Conservation (phyloP, 2,888 invertebrate species). For the Luperina nickerlii region DNA sequence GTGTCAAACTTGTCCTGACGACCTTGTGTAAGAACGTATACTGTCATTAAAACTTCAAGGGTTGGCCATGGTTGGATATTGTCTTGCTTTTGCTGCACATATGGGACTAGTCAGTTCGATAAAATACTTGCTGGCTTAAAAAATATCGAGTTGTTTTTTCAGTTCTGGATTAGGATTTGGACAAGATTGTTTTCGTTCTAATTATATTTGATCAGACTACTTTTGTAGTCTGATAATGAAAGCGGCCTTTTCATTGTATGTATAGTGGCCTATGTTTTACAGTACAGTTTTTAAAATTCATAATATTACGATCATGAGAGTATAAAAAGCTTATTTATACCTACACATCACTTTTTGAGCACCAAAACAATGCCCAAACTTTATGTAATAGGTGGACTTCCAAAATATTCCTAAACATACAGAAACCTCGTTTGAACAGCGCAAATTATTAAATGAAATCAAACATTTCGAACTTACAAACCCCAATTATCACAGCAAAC, state of each 20-base stretch:
- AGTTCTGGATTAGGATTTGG: neutral
- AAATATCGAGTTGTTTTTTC: neutral
- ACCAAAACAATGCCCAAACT: conserved; percentile 4
- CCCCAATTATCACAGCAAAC: conserved; percentile 55
- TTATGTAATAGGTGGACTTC: neutral
- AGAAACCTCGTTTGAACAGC: conserved; percentile 37
- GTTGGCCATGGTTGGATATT: conserved; percentile 33
- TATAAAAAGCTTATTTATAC: too few species aligned
- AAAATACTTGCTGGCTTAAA: neutral
- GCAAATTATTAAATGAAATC: conserved; percentile 57
- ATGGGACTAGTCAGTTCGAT: neutral
- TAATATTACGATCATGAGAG: neutral
- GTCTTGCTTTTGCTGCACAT: conserved; percentile 21
- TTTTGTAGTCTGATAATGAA: neutral
- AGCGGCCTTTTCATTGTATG: neutral
- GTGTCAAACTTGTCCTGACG: conserved; percentile 56
- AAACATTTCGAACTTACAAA: conserved; percentile 56
- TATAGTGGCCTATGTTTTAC: neutral
- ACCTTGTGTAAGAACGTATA: conserved; percentile 42
- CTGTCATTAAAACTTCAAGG: conserved; percentile 64
- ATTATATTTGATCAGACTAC: neutral
- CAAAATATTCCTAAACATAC: conserved; percentile 47
- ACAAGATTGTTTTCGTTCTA: neutral
- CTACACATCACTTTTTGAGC: neutral
- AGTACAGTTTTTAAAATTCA: neutral